Conservation (phyloP, 1,140 invertebrate species). For the Caerostris extrusa region DNA sequence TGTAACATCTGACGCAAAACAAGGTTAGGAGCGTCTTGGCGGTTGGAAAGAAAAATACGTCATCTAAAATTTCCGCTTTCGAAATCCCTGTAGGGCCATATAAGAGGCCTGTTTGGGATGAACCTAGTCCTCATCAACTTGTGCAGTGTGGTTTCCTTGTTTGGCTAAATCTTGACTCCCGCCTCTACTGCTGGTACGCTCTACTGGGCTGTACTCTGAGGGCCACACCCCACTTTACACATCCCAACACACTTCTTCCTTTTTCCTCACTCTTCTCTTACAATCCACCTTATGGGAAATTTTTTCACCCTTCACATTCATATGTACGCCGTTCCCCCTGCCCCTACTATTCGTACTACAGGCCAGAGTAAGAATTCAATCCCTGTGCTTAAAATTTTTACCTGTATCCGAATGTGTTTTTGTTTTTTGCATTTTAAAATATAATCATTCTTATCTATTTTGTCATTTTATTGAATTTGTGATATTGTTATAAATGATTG, state of each 20-base stretch:
- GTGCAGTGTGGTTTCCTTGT: neutral
- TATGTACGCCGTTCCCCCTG: conserved; percentile 34
- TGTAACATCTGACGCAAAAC: neutral
- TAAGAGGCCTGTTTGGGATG: neutral
- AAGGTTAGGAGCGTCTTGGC: conserved; percentile 1
- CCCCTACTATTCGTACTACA: conserved; percentile 32
- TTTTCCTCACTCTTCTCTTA: conserved; percentile 20
- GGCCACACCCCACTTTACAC: conserved; percentile 44
- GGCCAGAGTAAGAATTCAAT: conserved; percentile 5
- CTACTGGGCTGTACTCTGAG: conserved; percentile 14
- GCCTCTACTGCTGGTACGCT: conserved; percentile 29
- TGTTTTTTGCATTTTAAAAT: too few relatives aligned
- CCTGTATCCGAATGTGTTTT: too few relatives aligned
- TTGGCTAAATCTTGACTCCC: neutral
- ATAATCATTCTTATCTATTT: too few relatives aligned
- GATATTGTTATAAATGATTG: too few relatives aligned
- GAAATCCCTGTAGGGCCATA: conserved; percentile 21
- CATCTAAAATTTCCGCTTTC: neutral
- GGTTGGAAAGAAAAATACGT: neutral
- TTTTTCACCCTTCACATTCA: neutral
- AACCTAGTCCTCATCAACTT: neutral
- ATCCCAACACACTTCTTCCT: conserved; percentile 38
- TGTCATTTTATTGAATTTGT: too few relatives aligned
- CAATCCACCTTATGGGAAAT: conserved; percentile 7
- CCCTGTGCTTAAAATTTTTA: too few relatives aligned